Evolutionary conservation across 2,113 vertebrate species (phyloP).

Genomic region (Semnopithecus entellus): DNA sequence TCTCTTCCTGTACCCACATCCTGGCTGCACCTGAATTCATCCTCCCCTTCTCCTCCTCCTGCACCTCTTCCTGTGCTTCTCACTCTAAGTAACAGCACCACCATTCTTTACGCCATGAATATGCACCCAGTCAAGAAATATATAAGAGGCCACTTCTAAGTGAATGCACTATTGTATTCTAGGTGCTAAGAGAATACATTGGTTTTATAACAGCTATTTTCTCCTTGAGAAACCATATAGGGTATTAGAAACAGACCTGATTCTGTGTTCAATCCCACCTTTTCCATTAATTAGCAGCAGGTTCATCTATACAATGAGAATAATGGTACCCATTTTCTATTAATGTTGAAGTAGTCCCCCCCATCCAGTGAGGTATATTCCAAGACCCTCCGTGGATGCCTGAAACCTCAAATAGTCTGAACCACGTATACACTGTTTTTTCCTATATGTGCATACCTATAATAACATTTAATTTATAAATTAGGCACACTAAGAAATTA

Average conservation of each 20-base stretch:
- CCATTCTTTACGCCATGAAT: neutral
- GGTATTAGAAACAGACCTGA: neutral
- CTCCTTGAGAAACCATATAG: neutral
- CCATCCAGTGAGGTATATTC: neutral
- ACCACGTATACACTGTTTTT: neutral
- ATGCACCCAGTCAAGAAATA: neutral
- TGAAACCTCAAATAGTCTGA: neutral
- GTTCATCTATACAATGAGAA: neutral
- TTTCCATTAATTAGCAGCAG: neutral
- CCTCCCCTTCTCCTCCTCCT: neutral
- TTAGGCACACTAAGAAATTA: neutral
- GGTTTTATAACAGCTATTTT: neutral
- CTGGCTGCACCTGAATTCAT: neutral
- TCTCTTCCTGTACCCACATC: neutral
- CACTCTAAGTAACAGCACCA: neutral
- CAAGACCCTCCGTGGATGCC: neutral
- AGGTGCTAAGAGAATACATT: neutral
- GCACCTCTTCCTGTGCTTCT: neutral
- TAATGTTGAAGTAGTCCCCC: neutral
- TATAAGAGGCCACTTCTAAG: neutral
- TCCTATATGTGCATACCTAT: neutral
- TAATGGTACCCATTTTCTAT: neutral
- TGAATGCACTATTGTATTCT: neutral
- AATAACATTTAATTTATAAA: neutral
- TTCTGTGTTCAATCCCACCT: neutral